Evolutionary conservation across 2,113 vertebrate species (phyloP).

Genomic region (Clarias gariepinus): DNA sequence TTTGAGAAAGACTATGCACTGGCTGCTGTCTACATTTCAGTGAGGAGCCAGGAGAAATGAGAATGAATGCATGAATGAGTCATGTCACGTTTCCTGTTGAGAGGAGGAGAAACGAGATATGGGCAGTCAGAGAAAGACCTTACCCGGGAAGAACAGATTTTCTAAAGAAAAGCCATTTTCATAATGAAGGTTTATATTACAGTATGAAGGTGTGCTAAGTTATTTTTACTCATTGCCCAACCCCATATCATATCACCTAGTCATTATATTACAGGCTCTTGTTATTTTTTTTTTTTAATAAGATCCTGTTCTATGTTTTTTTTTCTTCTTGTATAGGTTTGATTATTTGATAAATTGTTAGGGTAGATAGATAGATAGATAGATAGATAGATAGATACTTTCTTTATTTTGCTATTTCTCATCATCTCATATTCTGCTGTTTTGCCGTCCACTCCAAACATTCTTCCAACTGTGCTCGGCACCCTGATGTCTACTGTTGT

Average conservation of each 20-base stretch:
- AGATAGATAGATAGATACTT: neutral
- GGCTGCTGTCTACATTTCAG: neutral
- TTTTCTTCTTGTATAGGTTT: neutral
- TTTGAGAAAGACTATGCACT: neutral
- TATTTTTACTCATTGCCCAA: neutral
- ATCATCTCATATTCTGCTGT: neutral
- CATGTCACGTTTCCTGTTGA: neutral
- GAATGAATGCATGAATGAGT: neutral
- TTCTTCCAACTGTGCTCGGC: neutral
- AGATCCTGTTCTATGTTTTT: neutral
- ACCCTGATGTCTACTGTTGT: neutral
- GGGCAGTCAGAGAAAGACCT: neutral
- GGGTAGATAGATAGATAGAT: too few relatives aligned
- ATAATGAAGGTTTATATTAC: neutral
- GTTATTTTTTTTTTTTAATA: neutral
- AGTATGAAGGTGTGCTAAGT: neutral
- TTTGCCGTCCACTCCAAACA: neutral
- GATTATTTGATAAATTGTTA: too few relatives aligned
- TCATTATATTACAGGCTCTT: neutral
- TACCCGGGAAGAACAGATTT: neutral
- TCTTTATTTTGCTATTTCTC: neutral
- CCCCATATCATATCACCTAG: neutral
- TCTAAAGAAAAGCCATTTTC: neutral
- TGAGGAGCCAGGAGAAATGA: neutral
- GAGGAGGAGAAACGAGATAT: neutral